Percentiles rank a stretch among this genome's conserved stretches.
Evolutionary conservation across 2,888 invertebrate genomes (phyloP).

Genomic region (Thecocarcelia acutangulata): DNA sequence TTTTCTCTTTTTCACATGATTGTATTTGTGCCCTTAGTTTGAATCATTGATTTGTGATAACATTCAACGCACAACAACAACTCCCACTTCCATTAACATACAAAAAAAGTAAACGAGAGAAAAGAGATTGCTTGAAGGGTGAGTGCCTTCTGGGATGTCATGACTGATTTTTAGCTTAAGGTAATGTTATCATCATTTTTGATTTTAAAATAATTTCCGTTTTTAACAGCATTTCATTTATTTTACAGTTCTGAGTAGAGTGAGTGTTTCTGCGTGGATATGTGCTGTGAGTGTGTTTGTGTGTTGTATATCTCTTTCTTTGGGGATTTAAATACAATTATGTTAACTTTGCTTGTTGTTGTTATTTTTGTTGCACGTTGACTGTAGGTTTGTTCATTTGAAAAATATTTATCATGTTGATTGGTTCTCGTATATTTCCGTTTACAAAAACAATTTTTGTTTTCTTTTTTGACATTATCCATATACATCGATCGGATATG

Average conservation of each 20-base stretch:
- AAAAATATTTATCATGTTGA: constrained; percentile 69
- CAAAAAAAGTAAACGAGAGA: not conserved
- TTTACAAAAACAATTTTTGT: constrained; percentile 59
- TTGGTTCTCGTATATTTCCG: constrained; percentile 68
- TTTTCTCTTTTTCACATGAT: constrained; percentile 18
- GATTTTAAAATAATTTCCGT: constrained; percentile 70
- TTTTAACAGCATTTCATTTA: constrained; percentile 65
- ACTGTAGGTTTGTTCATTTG: constrained; percentile 62
- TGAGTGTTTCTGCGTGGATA: not conserved
- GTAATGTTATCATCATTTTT: constrained; percentile 69
- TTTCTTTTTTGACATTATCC: constrained; percentile 42
- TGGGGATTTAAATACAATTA: constrained; percentile 60
- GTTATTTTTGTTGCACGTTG: not conserved
- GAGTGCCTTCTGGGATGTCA: constrained; percentile 55
- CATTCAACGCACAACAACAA: constrained; percentile 33
- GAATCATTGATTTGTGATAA: constrained; percentile 61
- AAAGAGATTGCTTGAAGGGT: constrained; percentile 2
- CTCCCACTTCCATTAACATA: not conserved
- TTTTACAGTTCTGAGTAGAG: constrained; percentile 10
- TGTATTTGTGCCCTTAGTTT: constrained; percentile 40
- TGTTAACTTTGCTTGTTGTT: constrained; percentile 27
- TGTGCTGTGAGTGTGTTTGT: not conserved
- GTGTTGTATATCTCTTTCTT: constrained; percentile 41
- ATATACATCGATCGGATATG: constrained; percentile 65
- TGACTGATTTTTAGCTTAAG: constrained; percentile 60